Percentiles rank a stretch among this genome's conserved stretches.
Conservation (phyloP, 2,888 invertebrate species). For the Camptogramma bilineatum region DNA sequence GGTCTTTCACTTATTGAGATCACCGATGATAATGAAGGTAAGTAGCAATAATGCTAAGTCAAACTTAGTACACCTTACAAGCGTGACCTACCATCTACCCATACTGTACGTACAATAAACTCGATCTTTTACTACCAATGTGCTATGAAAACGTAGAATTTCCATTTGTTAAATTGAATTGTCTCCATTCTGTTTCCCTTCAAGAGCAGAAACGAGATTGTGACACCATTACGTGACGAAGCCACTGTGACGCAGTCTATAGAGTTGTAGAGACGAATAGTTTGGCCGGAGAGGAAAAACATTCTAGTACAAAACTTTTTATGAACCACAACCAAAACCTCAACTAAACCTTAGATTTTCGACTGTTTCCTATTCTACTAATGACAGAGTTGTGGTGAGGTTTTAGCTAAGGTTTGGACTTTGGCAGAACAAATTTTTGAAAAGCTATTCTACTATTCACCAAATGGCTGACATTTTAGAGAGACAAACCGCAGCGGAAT, state of each 20-base stretch:
- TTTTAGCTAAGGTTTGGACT: too few species aligned
- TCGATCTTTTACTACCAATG: constrained; percentile 9
- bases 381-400: too few species aligned
- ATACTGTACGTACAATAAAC: constrained; percentile 1
- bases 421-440: too few species aligned
- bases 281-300: not conserved
- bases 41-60: not conserved
- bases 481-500: too few species aligned
- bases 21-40: too few species aligned
- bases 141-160: constrained; percentile 23
- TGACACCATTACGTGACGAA: constrained; percentile 34
- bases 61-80: not conserved
- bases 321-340: too few species aligned
- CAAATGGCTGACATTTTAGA: too few species aligned
- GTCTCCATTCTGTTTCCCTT: constrained; percentile 31
- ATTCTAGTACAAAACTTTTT: too few species aligned
- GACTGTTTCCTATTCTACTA: too few species aligned
- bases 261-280: constrained; percentile 9
- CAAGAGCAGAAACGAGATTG: constrained; percentile 33
- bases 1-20: too few species aligned
- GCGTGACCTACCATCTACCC: not conserved
- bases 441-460: too few species aligned
- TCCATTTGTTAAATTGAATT: constrained; percentile 30
- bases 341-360: too few species aligned
- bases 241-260: constrained; percentile 23